Evolutionary conservation across 2,113 vertebrate genomes (phyloP).

Genomic region (Platichthys stellatus): DNA sequence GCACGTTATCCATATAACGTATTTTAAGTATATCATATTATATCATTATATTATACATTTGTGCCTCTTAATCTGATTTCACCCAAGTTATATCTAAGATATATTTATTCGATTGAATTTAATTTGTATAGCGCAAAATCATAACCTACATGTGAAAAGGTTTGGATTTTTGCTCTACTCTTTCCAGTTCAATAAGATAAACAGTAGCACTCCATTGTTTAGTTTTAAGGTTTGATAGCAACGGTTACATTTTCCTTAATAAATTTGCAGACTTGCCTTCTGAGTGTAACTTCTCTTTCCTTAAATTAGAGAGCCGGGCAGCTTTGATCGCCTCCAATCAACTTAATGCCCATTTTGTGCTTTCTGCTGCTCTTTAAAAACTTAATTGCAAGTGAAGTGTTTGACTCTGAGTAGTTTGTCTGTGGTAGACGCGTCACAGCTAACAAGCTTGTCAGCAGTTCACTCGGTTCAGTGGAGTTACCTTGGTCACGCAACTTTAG

Average conservation of each 20-base stretch:
- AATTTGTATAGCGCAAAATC: no score
- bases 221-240: not conserved
- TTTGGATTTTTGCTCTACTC: not conserved
- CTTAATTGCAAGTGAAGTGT: not conserved
- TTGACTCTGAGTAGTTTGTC: not conserved
- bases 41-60: no score
- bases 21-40: no score
- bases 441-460: constrained; percentile 4
- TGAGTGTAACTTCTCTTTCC: not conserved
- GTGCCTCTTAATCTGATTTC: no score
- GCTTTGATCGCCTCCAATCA: not conserved
- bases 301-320: not conserved
- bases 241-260: not conserved
- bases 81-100: no score
- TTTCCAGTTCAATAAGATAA: not conserved
- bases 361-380: not conserved
- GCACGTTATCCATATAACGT: no score
- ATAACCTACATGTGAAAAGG: not conserved
- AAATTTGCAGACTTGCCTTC: not conserved
- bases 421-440: not conserved
- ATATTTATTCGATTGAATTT: no score
- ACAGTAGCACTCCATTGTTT: not conserved
- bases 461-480: not conserved
- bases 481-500: not conserved
- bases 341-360: not conserved